These are phyloP conservation scores for Parthenolecanium corni DNA, from an alignment of 2,888 invertebrate species.

Conservation along the genomic window DNA sequence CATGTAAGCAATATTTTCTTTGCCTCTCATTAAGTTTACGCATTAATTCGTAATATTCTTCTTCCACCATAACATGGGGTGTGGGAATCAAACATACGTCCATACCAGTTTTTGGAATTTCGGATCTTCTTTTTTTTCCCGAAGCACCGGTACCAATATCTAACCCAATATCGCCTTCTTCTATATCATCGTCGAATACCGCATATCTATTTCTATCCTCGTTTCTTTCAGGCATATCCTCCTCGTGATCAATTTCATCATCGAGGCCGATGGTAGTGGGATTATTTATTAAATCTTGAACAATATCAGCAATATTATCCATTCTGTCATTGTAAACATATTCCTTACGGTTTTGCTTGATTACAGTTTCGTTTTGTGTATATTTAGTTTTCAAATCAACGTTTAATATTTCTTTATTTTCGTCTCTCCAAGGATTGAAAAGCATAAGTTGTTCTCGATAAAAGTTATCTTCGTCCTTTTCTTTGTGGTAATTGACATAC, in stretches of 20 bases:
- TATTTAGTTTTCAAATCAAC: background rate
- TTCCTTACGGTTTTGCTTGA: background rate
- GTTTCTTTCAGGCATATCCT: no score
- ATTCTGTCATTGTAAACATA: background rate
- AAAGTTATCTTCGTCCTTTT: conserved; percentile 31
- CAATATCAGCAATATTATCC: background rate
- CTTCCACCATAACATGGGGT: background rate
- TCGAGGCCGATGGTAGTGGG: background rate
- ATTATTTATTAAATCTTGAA: background rate
- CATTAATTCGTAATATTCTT: background rate
- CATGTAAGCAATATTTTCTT: background rate
- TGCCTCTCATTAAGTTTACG: background rate
- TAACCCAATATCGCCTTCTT: background rate
- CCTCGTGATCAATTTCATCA: background rate
- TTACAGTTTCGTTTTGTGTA: background rate
- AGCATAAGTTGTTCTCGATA: conserved; percentile 33
- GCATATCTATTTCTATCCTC: no score
- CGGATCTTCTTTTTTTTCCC: background rate
- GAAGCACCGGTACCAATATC: background rate
- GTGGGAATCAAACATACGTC: background rate
- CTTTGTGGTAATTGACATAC: conserved; percentile 22
- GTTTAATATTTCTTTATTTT: conserved; percentile 31
- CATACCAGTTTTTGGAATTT: background rate
- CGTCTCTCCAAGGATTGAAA: conserved; percentile 34
- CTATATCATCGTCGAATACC: background rate